Percentiles rank a stretch among this genome's conserved stretches.
Evolutionary conservation across 23 tunicate genomes (phyloP).

Genomic region (Botrylloides violaceus): DNA sequence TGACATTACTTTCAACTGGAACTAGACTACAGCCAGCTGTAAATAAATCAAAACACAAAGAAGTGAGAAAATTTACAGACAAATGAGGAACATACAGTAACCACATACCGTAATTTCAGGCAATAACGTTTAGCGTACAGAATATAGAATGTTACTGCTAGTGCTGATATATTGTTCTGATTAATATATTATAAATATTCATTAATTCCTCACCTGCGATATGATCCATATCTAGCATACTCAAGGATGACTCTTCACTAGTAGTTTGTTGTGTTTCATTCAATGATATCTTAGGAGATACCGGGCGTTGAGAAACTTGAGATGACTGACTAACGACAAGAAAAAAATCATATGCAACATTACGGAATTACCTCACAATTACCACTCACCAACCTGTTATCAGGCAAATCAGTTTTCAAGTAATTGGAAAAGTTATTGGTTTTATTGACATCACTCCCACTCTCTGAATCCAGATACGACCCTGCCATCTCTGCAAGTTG

Average conservation of each 20-base stretch:
- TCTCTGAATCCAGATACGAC: slow-evolving; percentile 14
- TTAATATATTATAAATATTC: too few species aligned
- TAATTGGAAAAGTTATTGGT: background rate
- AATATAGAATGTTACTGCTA: too few species aligned
- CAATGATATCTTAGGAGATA: background rate
- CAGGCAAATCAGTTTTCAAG: background rate
- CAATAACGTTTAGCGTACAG: too few species aligned
- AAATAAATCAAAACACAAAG: too few species aligned
- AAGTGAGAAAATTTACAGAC: too few species aligned
- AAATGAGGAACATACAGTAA: too few species aligned
- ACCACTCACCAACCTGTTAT: background rate
- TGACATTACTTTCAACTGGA: slow-evolving; percentile 14
- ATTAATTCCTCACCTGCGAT: slow-evolving; percentile 6
- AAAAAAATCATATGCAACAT: background rate
- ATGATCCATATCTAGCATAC: slow-evolving; percentile 9
- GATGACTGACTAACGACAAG: background rate
- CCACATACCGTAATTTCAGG: too few species aligned
- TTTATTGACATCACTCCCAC: slow-evolving; percentile 4
- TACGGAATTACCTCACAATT: too few species aligned
- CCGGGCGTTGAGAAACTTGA: background rate
- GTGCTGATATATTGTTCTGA: too few species aligned
- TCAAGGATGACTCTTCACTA: slow-evolving; percentile 1
- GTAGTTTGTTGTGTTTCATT: background rate
- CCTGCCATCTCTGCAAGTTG: slow-evolving; percentile 27
- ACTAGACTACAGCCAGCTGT: slow-evolving; percentile 7